These are phyloP conservation scores for Rhizomys pruinosus DNA, from an alignment of 2,113 vertebrate genomes.

Conservation along the genomic window DNA sequence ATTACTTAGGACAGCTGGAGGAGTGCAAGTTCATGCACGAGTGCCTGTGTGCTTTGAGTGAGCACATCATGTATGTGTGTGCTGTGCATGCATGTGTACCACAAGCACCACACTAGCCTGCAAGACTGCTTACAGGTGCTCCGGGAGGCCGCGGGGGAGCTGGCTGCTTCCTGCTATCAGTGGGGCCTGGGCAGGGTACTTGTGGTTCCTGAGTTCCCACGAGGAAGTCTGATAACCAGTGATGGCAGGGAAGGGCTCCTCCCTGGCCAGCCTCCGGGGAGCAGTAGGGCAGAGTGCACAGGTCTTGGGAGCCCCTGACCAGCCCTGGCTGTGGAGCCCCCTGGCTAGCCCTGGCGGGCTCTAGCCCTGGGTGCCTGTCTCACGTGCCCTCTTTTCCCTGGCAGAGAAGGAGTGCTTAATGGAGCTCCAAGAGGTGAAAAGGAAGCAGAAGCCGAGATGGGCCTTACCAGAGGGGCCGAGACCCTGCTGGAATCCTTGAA, in stretches of 20 bases:
- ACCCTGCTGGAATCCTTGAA: rapidly evolving
- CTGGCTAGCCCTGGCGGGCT: background rate
- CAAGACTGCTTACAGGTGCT: rapidly evolving
- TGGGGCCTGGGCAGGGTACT: rapidly evolving
- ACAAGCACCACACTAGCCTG: background rate
- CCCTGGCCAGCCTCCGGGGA: background rate
- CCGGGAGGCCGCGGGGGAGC: background rate
- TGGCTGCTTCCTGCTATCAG: rapidly evolving
- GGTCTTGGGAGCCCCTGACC: too few relatives aligned
- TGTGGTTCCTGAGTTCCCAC: rapidly evolving
- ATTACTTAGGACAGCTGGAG: rapidly evolving
- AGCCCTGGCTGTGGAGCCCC: background rate
- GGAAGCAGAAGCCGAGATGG: rapidly evolving
- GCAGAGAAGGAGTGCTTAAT: rapidly evolving
- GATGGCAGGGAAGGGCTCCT: background rate
- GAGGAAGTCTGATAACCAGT: background rate
- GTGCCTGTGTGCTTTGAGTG: background rate
- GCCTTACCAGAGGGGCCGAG: rapidly evolving
- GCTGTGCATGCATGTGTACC: background rate
- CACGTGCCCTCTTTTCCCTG: background rate
- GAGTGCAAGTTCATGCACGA: too few relatives aligned
- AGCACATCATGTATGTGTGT: background rate
- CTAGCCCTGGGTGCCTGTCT: background rate
- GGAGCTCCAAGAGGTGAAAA: rapidly evolving
- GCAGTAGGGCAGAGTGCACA: background rate